Conservation (phyloP, 2,888 invertebrate genomes). For the Molorchus minor region DNA sequence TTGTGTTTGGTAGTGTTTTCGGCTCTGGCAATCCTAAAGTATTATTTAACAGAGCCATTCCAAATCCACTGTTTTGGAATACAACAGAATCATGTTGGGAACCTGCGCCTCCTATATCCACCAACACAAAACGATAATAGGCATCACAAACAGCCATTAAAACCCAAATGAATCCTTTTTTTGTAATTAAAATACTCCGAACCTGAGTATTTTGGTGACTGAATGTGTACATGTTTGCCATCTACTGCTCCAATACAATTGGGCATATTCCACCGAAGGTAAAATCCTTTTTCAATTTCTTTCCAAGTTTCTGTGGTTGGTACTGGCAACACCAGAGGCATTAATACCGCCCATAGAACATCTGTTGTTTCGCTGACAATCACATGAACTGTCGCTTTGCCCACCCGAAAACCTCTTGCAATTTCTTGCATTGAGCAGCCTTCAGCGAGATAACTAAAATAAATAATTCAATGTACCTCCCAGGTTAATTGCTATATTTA, state of each 20-base stretch:
- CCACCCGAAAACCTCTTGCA: not conserved
- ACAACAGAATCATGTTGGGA: slow-evolving; percentile 3
- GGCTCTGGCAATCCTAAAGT: no score
- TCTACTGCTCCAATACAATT: slow-evolving; percentile 41
- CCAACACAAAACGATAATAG: slow-evolving; percentile 6
- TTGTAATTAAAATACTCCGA: slow-evolving; percentile 43
- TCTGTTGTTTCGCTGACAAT: not conserved
- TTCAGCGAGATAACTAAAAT: slow-evolving; percentile 12
- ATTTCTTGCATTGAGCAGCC: slow-evolving; percentile 9
- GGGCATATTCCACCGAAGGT: slow-evolving; percentile 4
- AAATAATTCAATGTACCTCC: not conserved
- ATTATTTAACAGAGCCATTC: no score
- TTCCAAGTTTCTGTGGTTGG: slow-evolving; percentile 32
- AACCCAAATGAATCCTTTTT: slow-evolving; percentile 11
- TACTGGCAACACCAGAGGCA: slow-evolving; percentile 4
- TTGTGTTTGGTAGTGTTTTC: no score
- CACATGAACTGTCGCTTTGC: slow-evolving; percentile 1
- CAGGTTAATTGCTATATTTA: not conserved
- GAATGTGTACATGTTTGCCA: slow-evolving; percentile 28
- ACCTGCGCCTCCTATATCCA: no score
- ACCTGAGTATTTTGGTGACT: slow-evolving; percentile 35
- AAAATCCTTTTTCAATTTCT: slow-evolving; percentile 28
- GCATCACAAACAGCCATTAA: slow-evolving; percentile 11
- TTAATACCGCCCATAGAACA: not conserved
- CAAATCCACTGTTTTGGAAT: no score